Evolutionary conservation across 2,113 vertebrate species (phyloP).

Genomic region (Phalacrocorax brasilianus): DNA sequence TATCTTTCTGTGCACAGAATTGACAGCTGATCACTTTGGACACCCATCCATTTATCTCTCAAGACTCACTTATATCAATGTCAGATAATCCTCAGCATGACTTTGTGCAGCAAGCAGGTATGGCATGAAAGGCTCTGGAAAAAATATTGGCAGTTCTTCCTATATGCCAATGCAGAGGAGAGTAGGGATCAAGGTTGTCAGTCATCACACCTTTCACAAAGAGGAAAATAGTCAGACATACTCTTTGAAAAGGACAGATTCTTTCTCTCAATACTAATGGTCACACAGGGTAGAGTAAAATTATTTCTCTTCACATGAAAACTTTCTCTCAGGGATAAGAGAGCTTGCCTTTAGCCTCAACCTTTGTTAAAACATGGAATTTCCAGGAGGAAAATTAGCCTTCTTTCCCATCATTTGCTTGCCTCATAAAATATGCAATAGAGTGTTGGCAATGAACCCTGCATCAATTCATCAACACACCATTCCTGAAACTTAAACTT

Average conservation of each 20-base stretch:
- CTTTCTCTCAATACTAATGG: background rate
- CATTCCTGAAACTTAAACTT: background rate
- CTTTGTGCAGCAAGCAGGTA: background rate
- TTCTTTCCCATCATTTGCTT: constrained; percentile 19
- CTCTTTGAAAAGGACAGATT: background rate
- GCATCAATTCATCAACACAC: background rate
- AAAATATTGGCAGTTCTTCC: background rate
- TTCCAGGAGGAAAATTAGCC: constrained; percentile 9
- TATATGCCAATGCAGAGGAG: background rate
- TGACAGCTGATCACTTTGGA: background rate
- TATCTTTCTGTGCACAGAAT: background rate
- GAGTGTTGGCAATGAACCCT: background rate
- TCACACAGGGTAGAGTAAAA: background rate
- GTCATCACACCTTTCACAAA: background rate
- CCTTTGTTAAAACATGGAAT: background rate
- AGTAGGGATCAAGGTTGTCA: background rate
- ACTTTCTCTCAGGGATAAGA: background rate
- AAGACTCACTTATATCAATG: background rate
- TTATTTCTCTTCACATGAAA: background rate
- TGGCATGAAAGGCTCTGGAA: background rate
- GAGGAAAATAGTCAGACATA: background rate
- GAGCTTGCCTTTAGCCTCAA: background rate
- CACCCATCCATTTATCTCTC: background rate
- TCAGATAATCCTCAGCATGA: background rate
- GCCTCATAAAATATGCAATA: constrained; percentile 54